Base-by-base conservation (phyloP, 1,140 invertebrate species). In the Nasonia longicornis region DNA sequence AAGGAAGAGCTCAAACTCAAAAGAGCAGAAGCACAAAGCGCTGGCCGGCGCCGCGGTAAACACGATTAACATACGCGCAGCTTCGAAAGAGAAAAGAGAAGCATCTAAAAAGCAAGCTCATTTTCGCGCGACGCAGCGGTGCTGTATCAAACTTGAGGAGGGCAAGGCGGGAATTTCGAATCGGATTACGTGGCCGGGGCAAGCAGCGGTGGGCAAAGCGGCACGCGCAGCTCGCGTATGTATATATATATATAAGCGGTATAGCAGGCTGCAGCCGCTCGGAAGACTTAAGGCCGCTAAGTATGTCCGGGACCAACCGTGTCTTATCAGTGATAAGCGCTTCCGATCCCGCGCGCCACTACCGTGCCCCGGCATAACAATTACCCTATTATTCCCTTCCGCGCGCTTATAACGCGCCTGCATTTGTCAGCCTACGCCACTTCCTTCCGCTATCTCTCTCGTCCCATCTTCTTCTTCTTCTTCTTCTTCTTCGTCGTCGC, bases 331-430 rank as follows among this genome's bases (percentile, higher is more conserved):
- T 83, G 85, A 86, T 84, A 85, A 84, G 83, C 84, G 84, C 82
- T 85, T 86, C 85, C 84, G 87, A 88, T 88, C 87, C 87, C 67
- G 70, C 26, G 77, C 82, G 38, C 22, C 3, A 73, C 83, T 85
- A 85, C 82, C 88, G 88, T 89, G 88, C 84, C 83, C 75, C 79
- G 77, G 88, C 88, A 89, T 89, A 89, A 87, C 87, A 89, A 89
- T 89, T 89, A 87, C 88, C 88, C 85, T 85, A 89, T 89, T 89
- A 89, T 85, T 85, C 83, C 84, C 77, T 48, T 29, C 38, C 26
- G 38, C 48, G 35, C 20, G 64, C 77, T 71, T 72, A 38, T 80
- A 58, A 42, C 70, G 82, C 80, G 35, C 2, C 71, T 70, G 71
- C 84, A 77, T 81, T 84, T 77, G 35, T 76, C 42, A 82, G 78